phyloP scores from a whole-genome alignment of 2,888 invertebrate genomes.

The Conus canariensis region DNA sequence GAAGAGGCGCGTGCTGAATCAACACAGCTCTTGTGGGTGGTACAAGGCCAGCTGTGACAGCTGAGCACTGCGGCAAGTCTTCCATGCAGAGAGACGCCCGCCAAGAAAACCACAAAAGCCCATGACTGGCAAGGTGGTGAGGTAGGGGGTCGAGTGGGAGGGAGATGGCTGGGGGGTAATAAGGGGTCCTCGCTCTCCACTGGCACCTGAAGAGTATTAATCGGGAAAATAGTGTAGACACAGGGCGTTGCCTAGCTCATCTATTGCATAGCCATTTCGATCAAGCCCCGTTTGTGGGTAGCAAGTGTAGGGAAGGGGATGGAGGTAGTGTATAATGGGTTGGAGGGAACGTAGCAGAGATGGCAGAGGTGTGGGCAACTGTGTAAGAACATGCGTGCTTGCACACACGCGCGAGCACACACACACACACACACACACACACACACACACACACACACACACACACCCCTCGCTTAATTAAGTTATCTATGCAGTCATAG shows the following conservation, averaged over 20 bases:
- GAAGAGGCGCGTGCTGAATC: slow-evolving; percentile 3
- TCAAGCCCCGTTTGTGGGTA: no score
- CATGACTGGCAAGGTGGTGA: not conserved
- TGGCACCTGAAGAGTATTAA: not conserved
- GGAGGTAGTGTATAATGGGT: no score
- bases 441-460: no score
- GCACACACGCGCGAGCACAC: slow-evolving; percentile 1
- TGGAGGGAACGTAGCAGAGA: not conserved
- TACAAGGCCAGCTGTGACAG: not conserved
- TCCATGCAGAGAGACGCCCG: not conserved
- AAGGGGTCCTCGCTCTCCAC: no score
- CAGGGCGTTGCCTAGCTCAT: not conserved
- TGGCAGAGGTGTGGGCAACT: not conserved
- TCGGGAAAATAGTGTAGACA: not conserved
- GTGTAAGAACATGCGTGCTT: not conserved
- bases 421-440: slow-evolving; percentile 12
- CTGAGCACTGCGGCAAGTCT: not conserved
- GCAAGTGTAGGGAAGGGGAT: no score
- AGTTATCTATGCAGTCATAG: no score
- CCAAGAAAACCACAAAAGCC: not conserved
- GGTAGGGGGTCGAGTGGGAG: not conserved
- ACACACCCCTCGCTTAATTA: no score
- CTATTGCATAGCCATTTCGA: not conserved
- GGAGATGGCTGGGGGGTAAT: no score
- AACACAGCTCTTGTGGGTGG: not conserved